Percentiles rank a stretch among this genome's conserved stretches.
phyloP scores from a whole-genome alignment of 2,888 invertebrate species.

The Zaprionus lineosus region DNA sequence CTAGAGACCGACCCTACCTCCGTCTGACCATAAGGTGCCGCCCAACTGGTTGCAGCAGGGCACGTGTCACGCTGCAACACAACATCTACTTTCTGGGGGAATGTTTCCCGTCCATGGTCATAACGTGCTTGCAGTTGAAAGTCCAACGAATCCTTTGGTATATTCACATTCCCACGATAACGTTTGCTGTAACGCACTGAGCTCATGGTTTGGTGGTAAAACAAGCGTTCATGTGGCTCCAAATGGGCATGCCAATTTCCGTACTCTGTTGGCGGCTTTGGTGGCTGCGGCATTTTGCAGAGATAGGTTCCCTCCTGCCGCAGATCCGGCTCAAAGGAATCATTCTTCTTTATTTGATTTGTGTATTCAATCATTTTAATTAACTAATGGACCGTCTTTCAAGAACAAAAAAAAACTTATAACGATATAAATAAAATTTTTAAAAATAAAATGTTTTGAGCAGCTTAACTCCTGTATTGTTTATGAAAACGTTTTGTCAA shows the following conservation, averaged over 20 bases:
- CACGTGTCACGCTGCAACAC: conserved; percentile 87
- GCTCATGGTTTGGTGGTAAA: conserved; percentile 84
- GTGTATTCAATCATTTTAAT: conserved; percentile 53
- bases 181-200: conserved; percentile 84
- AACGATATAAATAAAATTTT: no score
- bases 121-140: conserved; percentile 87
- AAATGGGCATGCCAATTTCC: conserved; percentile 80
- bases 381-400: no score
- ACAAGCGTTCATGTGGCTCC: conserved; percentile 83
- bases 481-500: conserved; percentile 45
- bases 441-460: no score
- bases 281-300: conserved; percentile 80
- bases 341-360: conserved; percentile 64
- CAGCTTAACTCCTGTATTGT: neutral
- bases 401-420: no score
- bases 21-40: conserved; percentile 40
- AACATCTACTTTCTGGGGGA: conserved; percentile 86
- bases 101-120: conserved; percentile 86
- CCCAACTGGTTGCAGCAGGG: conserved; percentile 76
- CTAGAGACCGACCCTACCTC: conserved; percentile 73
- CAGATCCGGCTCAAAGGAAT: conserved; percentile 82
- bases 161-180: conserved; percentile 75
- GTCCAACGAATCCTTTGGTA: conserved; percentile 88
- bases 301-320: conserved; percentile 83
- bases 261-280: conserved; percentile 47